Conservation (phyloP, 2,797 vertebrate species). For the Nyctalus aviator region DNA sequence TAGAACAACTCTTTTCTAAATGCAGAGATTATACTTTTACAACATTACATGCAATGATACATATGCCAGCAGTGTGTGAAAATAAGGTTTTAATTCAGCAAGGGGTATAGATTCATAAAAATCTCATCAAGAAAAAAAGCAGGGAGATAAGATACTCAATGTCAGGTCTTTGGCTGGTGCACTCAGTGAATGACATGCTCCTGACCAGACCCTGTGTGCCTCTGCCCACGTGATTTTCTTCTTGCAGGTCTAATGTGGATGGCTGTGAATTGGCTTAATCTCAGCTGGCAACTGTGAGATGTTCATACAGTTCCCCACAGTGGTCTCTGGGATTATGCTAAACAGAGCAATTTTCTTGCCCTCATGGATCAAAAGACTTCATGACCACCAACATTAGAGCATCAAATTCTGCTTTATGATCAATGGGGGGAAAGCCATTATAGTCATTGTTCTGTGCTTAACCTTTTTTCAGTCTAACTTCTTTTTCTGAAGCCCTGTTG, state of each 20-base stretch:
- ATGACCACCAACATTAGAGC: conserved; percentile 78
- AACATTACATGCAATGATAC: conserved; percentile 45
- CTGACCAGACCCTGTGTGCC: conserved; percentile 70
- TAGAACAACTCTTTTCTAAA: conserved; percentile 72
- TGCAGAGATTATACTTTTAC: conserved; percentile 75
- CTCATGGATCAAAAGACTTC: conserved; percentile 88
- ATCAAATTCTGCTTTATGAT: conserved; percentile 29
- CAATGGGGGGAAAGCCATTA: background rate
- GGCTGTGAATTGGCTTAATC: conserved; percentile 98
- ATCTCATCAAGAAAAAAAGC: conserved; percentile 71
- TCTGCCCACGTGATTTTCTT: conserved; percentile 81
- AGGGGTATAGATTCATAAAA: conserved; percentile 72
- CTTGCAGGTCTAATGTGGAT: conserved; percentile 86
- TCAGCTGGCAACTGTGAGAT: conserved; percentile 99
- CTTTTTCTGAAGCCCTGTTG: conserved; percentile 33
- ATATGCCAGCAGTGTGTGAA: conserved; percentile 73
- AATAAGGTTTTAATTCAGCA: conserved; percentile 74
- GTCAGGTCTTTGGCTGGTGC: conserved; percentile 82
- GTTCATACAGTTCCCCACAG: conserved; percentile 94
- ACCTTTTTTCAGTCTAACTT: background rate
- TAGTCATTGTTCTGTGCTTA: background rate
- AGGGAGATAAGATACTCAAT: conserved; percentile 68
- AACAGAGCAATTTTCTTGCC: conserved; percentile 92
- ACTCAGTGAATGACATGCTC: conserved; percentile 80
- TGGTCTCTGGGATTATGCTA: conserved; percentile 98